phyloP scores from a whole-genome alignment of 2,888 invertebrate genomes.

The Torymus aiolomorphi region DNA sequence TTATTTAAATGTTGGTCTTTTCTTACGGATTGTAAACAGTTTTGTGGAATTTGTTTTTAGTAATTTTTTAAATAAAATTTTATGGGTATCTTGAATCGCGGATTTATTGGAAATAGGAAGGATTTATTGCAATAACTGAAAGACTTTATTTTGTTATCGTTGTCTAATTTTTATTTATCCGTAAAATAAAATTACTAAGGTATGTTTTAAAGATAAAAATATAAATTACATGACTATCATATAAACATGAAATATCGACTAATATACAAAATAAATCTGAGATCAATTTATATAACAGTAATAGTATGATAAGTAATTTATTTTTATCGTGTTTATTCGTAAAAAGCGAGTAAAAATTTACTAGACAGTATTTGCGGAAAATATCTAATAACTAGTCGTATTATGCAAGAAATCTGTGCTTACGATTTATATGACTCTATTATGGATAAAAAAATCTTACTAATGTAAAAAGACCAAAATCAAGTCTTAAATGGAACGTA shows the following conservation, averaged over 20 bases:
- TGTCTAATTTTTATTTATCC: slow-evolving; percentile 35
- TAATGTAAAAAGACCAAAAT: neutral
- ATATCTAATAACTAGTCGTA: neutral
- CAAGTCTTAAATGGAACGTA: slow-evolving; percentile 17
- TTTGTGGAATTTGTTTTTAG: too few relatives aligned
- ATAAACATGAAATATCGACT: slow-evolving; percentile 37
- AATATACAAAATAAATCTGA: slow-evolving; percentile 45
- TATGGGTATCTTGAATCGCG: too few relatives aligned
- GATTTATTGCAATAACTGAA: too few relatives aligned
- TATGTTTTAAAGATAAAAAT: slow-evolving; percentile 19
- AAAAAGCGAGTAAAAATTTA: slow-evolving; percentile 27
- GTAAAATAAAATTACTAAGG: slow-evolving; percentile 32
- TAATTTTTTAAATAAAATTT: too few relatives aligned
- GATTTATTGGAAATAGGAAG: too few relatives aligned
- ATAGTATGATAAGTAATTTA: slow-evolving; percentile 15
- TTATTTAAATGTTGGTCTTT: too few relatives aligned
- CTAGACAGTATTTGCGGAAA: slow-evolving; percentile 12
- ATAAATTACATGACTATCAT: slow-evolving; percentile 38
- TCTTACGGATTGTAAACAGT: too few relatives aligned
- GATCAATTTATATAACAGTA: slow-evolving; percentile 44
- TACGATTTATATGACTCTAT: neutral
- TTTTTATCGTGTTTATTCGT: slow-evolving; percentile 8
- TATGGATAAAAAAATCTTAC: neutral
- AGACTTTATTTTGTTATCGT: too few relatives aligned
- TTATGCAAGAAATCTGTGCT: neutral